Conservation (phyloP, 2,888 invertebrate species). For the Lordiphosa fenestrarum region DNA sequence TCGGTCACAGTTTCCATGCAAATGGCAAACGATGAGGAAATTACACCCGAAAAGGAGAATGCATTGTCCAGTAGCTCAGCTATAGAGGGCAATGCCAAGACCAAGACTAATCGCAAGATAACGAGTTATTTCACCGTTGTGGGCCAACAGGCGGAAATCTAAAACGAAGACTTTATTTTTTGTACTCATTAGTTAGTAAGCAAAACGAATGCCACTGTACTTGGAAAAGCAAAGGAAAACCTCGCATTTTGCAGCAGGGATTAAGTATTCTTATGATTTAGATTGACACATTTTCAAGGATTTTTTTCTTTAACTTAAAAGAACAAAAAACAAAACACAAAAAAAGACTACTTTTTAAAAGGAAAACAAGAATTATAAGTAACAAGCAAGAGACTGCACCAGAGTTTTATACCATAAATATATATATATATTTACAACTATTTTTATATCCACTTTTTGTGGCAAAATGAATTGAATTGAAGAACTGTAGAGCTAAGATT, state of each 20-base stretch:
- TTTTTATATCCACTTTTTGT: conserved; percentile 7
- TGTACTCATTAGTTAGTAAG: conserved; percentile 60
- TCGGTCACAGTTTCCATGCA: conserved; percentile 77
- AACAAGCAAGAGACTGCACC: conserved; percentile 60
- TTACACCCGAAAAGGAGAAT: conserved; percentile 62
- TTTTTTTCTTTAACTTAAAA: conserved; percentile 3
- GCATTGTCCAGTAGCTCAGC: conserved; percentile 41
- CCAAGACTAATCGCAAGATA: conserved; percentile 69
- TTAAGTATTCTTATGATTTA: conserved; percentile 63
- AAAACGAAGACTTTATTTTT: conserved; percentile 61
- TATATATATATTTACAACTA: conserved; percentile 11
- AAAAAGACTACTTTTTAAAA: conserved; percentile 70
- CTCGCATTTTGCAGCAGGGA: conserved; percentile 50
- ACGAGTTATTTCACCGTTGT: conserved; percentile 76
- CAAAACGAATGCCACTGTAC: conserved; percentile 52
- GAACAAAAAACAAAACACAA: conserved; percentile 62
- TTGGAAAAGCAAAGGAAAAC: conserved; percentile 34
- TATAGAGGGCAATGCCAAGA: conserved; percentile 43
- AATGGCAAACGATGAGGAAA: conserved; percentile 54
- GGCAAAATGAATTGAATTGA: not conserved
- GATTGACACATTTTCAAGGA: conserved; percentile 11
- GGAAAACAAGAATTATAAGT: conserved; percentile 50
- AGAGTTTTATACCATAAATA: conserved; percentile 25
- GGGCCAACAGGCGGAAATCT: conserved; percentile 73
- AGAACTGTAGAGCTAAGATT: too few relatives aligned